Evolutionary conservation across 2,888 invertebrate genomes (phyloP).

Genomic region (Eilema sororculum): DNA sequence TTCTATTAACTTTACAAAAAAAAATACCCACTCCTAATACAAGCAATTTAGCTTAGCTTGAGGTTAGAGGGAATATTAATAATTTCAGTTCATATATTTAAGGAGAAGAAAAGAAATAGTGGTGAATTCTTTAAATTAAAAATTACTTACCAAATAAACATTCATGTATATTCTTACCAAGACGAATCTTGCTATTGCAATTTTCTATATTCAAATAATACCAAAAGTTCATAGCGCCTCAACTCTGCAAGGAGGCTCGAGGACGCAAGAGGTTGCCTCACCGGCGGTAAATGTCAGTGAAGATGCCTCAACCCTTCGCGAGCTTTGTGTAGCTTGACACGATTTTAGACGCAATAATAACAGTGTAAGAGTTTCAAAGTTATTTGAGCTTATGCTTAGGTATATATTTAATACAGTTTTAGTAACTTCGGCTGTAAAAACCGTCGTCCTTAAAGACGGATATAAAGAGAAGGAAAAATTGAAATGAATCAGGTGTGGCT

Average conservation of each 20-base stretch:
- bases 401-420: neutral
- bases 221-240: neutral
- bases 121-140: too few species aligned
- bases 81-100: too few species aligned
- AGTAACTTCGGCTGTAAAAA: neutral
- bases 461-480: too few species aligned
- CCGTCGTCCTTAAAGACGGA: too few species aligned
- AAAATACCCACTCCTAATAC: too few species aligned
- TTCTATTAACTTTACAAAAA: too few species aligned
- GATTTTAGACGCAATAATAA: slow-evolving; percentile 10
- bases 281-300: slow-evolving; percentile 25
- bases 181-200: neutral
- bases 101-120: too few species aligned
- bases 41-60: too few species aligned
- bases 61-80: too few species aligned
- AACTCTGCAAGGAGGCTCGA: slow-evolving; percentile 13
- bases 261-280: slow-evolving; percentile 19
- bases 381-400: neutral
- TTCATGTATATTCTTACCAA: neutral
- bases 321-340: slow-evolving; percentile 10
- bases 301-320: slow-evolving; percentile 24
- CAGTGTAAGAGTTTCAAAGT: slow-evolving; percentile 16
- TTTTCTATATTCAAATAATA: slow-evolving; percentile 2
- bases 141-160: too few species aligned
- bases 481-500: too few species aligned